Conservation (phyloP, 2,888 invertebrate genomes). For the Microplitis deprimator region DNA sequence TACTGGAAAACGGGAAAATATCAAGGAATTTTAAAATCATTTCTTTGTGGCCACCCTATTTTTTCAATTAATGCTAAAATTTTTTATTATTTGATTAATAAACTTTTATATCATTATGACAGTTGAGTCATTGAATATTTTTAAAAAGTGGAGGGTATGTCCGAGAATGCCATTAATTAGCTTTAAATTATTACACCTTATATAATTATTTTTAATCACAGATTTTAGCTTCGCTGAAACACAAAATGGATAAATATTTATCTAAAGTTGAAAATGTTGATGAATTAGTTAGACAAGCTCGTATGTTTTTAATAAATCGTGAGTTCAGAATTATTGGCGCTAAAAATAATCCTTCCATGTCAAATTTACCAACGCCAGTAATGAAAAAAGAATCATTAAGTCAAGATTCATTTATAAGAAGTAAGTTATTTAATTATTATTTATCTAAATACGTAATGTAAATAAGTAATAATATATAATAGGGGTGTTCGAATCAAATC, state of each 20-base stretch:
- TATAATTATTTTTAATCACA: constrained; percentile 62
- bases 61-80: background rate
- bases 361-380: constrained; percentile 64
- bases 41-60: too few species aligned
- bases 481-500: too few species aligned
- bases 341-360: constrained; percentile 76
- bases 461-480: too few species aligned
- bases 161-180: background rate
- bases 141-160: too few species aligned
- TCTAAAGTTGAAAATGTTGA: constrained; percentile 76
- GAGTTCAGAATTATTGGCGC: constrained; percentile 84
- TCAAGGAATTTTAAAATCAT: too few species aligned
- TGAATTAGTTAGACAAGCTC: constrained; percentile 81
- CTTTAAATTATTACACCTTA: constrained; percentile 24
- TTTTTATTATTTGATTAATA: constrained; percentile 1
- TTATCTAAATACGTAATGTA: too few species aligned
- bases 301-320: constrained; percentile 83
- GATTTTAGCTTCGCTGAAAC: constrained; percentile 85
- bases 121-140: background rate
- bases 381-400: constrained; percentile 47
- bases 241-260: constrained; percentile 87
- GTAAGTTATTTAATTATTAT: constrained; percentile 52
- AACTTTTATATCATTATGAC: background rate
- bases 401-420: constrained; percentile 67
- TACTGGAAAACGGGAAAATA: too few species aligned